Percentiles rank a stretch among this genome's conserved stretches.
These are phyloP conservation scores for Idaea biselata DNA, from an alignment of 2,888 invertebrate genomes.

Conservation along the genomic window DNA sequence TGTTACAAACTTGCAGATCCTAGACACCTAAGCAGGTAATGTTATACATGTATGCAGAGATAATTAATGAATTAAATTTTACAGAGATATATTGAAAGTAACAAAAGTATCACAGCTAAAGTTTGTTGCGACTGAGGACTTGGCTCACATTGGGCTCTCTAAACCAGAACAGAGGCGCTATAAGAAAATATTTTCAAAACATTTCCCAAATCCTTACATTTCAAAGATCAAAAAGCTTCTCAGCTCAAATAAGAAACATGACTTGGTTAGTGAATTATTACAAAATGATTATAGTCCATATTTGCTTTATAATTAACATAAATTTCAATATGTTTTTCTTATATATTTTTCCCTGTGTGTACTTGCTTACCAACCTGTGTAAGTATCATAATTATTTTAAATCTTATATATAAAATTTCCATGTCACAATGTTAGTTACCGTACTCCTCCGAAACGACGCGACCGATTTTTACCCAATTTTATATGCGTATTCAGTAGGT, in stretches of 20 bases:
- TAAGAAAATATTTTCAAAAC: slow-evolving; percentile 95
- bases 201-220: slow-evolving; percentile 95
- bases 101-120: slow-evolving; percentile 93
- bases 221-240: slow-evolving; percentile 94
- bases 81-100: slow-evolving; percentile 93
- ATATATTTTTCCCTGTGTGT: too few relatives aligned
- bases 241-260: slow-evolving; percentile 81
- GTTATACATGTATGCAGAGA: background rate
- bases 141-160: slow-evolving; percentile 94
- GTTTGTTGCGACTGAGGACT: slow-evolving; percentile 96
- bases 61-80: slow-evolving; percentile 38
- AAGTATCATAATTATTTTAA: too few relatives aligned
- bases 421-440: too few relatives aligned
- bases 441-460: too few relatives aligned
- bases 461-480: too few relatives aligned
- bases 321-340: too few relatives aligned
- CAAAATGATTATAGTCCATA: background rate
- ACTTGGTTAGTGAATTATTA: slow-evolving; percentile 53
- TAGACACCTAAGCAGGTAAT: too few relatives aligned
- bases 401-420: too few relatives aligned
- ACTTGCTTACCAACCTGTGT: too few relatives aligned
- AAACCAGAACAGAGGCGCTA: slow-evolving; percentile 96
- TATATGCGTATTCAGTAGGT: too few relatives aligned
- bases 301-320: too few relatives aligned
- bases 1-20: too few relatives aligned